Conservation (phyloP, 1,140 invertebrate species). For the Oedothorax gibbosus region DNA sequence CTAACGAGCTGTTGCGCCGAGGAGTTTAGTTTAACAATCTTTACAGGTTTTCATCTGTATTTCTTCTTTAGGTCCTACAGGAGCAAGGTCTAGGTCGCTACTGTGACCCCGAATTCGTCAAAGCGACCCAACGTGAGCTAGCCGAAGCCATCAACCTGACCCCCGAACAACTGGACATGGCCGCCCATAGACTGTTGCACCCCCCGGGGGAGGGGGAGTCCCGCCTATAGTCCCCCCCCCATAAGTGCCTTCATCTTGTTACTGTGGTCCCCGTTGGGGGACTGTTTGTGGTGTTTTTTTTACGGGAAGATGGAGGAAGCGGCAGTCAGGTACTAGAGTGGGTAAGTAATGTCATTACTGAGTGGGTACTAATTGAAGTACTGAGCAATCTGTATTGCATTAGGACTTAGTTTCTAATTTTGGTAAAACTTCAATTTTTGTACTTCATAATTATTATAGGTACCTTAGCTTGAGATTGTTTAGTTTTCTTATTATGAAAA, state of each 20-base stretch:
- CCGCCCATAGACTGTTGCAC: constrained; percentile 78
- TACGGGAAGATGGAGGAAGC: constrained; percentile 23
- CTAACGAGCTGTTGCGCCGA: too few species aligned
- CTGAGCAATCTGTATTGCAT: constrained; percentile 21
- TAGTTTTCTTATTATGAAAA: too few species aligned
- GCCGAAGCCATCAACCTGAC: constrained; percentile 96
- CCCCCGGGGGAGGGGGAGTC: constrained; percentile 55
- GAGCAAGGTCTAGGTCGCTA: constrained; percentile 91
- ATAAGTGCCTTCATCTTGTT: constrained; percentile 25
- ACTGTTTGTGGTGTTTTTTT: constrained; percentile 19
- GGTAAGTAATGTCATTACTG: constrained; percentile 8
- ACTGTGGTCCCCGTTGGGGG: constrained; percentile 33
- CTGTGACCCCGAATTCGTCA: constrained; percentile 91
- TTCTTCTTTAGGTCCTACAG: constrained; percentile 72
- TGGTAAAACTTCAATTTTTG: too few species aligned
- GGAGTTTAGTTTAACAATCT: too few species aligned
- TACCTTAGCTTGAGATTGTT: too few species aligned
- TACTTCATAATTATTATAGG: too few species aligned
- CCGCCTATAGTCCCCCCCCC: constrained; percentile 33
- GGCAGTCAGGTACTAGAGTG: background rate
- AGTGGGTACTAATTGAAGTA: background rate
- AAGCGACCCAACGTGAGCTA: constrained; percentile 91
- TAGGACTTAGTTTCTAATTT: too few species aligned
- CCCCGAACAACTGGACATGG: constrained; percentile 91
- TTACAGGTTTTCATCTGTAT: background rate